Base-by-base conservation (phyloP, 2,113 vertebrate genomes). In the Apeltes quadracus region DNA sequence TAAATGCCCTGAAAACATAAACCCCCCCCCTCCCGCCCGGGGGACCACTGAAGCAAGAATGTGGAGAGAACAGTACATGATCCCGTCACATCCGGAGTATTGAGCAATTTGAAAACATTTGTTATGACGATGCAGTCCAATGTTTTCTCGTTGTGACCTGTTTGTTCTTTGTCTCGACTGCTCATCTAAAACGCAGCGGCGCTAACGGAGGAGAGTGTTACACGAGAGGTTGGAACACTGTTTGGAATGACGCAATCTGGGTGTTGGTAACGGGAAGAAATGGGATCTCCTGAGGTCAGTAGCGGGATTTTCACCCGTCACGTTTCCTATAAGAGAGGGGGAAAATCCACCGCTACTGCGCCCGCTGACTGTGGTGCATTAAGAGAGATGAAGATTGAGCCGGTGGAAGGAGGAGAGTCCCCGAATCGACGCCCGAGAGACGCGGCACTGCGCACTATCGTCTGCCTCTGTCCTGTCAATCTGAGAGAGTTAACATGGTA, bases 81-180 rank as follows among this genome's bases (percentile, higher is more conserved):
- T 62, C 54, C 43, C 72, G 68, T 86, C 73, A 76, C 82, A 82
- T 84, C 76, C 59, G 4, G 12, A 41, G 61, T 18, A 41, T 90
- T 88, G 82, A 78, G 88, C 78, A 87, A 89, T 56, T 69, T 61
- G 12, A 12, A 56, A 75, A 68, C 61, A 50, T 75, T 55, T 84
- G 61, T 62, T 39, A 14, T 71, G 74, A 76, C 63, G 32, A 61
- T 63, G 50, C 41, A 73, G 67, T 83, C 72, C 54, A 61, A 64
- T 63, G 39, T 55, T 62, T 69, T 73, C 84, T 69, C 86, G 87
- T 85, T 78, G 84, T 67, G 79, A 67, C 79, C 78, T 41, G 84
- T 46, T n/a, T 13, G 71, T 3, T 15, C 5, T 36, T 25, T 44
- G 36, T 69, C n/a, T 64, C 27, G 39, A 16, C 15, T 46, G 23